phyloP scores from a whole-genome alignment of 2,888 invertebrate species.

The Oconnorella tubifera region DNA sequence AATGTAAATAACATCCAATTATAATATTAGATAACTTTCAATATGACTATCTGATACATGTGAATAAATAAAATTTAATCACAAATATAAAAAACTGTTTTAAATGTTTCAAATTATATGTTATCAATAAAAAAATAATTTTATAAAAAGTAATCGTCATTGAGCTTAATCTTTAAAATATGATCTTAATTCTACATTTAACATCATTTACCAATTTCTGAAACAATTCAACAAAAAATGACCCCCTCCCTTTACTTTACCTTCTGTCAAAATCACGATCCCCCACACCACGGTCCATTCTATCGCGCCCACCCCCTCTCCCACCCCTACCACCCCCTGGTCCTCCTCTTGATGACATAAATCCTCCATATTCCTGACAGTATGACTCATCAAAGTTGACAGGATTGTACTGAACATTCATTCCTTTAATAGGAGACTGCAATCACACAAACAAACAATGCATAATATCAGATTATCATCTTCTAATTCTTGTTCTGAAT shows the following conservation, averaged over 20 bases:
- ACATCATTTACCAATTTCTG: background rate
- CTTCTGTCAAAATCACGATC: too few relatives aligned
- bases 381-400: constrained; percentile 19
- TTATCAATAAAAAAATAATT: too few relatives aligned
- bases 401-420: constrained; percentile 18
- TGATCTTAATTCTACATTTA: too few relatives aligned
- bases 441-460: background rate
- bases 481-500: too few relatives aligned
- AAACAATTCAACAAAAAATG: too few relatives aligned
- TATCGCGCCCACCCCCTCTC: background rate
- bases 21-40: too few relatives aligned
- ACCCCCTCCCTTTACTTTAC: too few relatives aligned
- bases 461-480: too few relatives aligned
- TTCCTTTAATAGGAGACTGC: constrained; percentile 15
- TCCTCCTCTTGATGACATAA: constrained; percentile 18
- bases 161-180: too few relatives aligned
- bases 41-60: background rate
- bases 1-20: background rate
- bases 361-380: constrained; percentile 22
- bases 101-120: background rate
- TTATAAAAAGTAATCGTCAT: too few relatives aligned
- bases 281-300: background rate
- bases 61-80: background rate
- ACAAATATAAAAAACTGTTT: background rate
- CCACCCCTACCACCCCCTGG: constrained; percentile 6